Evolutionary conservation across 2,797 vertebrate genomes (phyloP), one percentile per base, ranked within the genome.

Genomic region (Clangula hyemalis): DNA sequence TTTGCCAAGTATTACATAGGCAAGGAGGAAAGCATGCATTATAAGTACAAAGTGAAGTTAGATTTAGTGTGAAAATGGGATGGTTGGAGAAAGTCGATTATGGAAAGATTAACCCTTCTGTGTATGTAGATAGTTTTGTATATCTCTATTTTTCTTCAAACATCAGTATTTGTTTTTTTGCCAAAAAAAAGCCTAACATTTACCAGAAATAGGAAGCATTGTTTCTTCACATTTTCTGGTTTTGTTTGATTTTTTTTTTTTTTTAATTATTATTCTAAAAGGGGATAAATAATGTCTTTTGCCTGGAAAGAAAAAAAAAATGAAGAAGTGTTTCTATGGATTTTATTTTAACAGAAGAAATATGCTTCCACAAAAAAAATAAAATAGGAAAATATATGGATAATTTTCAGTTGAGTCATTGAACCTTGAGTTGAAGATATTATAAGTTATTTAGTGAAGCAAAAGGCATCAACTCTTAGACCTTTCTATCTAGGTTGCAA

Each of bases 321-420:
- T 5, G 27, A 41, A 17, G 8, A 62, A 14, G 20, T 56, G 32
- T 8, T 51, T 47, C 6, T 38, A 3, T 41, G 1, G 0, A 4
- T 75, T 70, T 70, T 17, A 4, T 71, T 32, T 30, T 47, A 77
- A 30, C 6, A 14, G 45, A 74, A 49, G 7, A 82, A 80, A 60
- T 2, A 6, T 9, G 47, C 3, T 27, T n/a, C 9, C 4, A 30
- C 13, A 73, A 54, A 70, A 36, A 70, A 70, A 43, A 12, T 30
- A 38, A 74, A 60, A 11, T 4, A 71, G 20, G 32, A 54, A 72
- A 83, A 60, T 60, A 11, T 4, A 11, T 61, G 6, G 4, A 5
- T 53, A 39, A 12, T 27, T 77, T 64, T 60, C 38, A 56, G 5
- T 43, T 3, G 36, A 24, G 8, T 38, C 3, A 41, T 69, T 54